Evolutionary conservation across 1,140 invertebrate genomes (phyloP).

Genomic region (Apis mellifera): Amel_HAv3.1 CM009933.2:7390001-7390500

Average conservation of each 20-base stretch:
- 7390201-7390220: background rate
- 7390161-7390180: constrained; percentile 1
- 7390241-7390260: too few species aligned
- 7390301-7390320: too few species aligned
- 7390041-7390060: background rate
- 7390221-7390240: too few species aligned
- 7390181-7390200: too few species aligned
- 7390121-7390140: background rate
- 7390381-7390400: background rate
- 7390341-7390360: background rate
- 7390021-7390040: background rate
- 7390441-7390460: constrained; percentile 59
- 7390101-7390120: background rate
- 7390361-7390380: background rate
- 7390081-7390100: background rate
- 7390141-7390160: constrained; percentile 1
- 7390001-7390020: background rate
- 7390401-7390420: constrained; percentile 52
- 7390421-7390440: constrained; percentile 53
- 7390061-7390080: background rate
- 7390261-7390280: too few species aligned
- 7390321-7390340: too few species aligned
- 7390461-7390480: constrained; percentile 61
- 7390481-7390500: constrained; percentile 80
- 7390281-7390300: background rate